Percentiles rank a stretch among this genome's conserved stretches.
Conservation (phyloP, 2,797 vertebrate species). For the Leucoraja ocellata region DNA sequence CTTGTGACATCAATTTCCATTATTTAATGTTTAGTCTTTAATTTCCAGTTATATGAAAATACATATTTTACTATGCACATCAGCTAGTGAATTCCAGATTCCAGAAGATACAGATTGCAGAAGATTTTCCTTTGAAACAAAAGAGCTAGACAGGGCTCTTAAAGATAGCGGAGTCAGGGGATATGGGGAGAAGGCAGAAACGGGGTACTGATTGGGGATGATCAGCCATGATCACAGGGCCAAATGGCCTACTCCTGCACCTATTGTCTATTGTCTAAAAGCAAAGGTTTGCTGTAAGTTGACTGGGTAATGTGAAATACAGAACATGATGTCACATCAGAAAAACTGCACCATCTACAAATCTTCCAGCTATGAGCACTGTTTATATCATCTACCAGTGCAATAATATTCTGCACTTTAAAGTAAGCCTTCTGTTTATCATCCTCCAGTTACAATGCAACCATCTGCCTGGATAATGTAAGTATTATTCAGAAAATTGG, state of each 20-base stretch:
- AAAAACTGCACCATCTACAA: slow-evolving; percentile 13
- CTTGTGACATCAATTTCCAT: background rate
- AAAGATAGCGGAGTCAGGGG: no score
- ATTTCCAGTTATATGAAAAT: background rate
- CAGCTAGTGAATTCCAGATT: background rate
- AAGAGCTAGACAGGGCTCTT: no score
- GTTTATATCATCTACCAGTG: background rate
- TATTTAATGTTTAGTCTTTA: background rate
- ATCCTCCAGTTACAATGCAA: background rate
- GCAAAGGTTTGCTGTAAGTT: background rate
- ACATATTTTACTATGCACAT: background rate
- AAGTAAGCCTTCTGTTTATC: background rate
- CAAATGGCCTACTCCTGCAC: no score
- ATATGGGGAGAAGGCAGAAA: no score
- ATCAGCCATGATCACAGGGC: no score
- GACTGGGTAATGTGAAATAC: background rate
- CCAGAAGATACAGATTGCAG: background rate
- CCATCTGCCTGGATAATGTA: background rate
- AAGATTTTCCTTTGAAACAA: background rate
- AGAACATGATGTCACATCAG: background rate
- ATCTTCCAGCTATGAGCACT: slow-evolving; percentile 9
- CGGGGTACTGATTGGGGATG: no score
- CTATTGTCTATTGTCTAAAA: no score
- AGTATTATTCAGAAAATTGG: slow-evolving; percentile 24
- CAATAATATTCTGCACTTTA: slow-evolving; percentile 14